Conservation (phyloP, 1,140 invertebrate genomes). For the Drosophila rhopaloa region DNA sequence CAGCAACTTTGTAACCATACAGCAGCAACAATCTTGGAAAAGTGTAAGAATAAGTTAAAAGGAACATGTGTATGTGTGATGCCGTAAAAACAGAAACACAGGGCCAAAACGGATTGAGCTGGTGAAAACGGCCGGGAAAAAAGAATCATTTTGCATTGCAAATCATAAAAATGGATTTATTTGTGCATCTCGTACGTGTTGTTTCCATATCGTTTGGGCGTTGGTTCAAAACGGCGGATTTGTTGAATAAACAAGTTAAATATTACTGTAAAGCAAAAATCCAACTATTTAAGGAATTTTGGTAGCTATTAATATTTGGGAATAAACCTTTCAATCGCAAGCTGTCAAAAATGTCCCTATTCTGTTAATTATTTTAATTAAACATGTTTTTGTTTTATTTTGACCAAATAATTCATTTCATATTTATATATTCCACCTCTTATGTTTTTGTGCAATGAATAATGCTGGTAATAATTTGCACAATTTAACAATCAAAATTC, state of each 20-base stretch:
- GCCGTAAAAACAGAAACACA: conserved; percentile 22
- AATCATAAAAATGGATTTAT: conserved; percentile 65
- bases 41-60: conserved; percentile 32
- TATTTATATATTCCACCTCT: conserved; percentile 2
- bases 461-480: conserved; percentile 43
- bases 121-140: not conserved
- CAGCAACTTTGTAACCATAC: conserved; percentile 34
- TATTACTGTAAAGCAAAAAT: not conserved
- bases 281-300: not conserved
- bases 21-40: conserved; percentile 35
- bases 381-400: not conserved
- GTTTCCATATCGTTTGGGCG: conserved; percentile 5
- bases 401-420: conserved; percentile 13
- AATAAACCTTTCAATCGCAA: not conserved
- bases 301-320: not conserved
- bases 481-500: conserved; percentile 47
- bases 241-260: not conserved
- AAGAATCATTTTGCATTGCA: conserved; percentile 50
- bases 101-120: conserved; percentile 24
- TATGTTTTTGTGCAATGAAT: conserved; percentile 39
- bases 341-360: not conserved
- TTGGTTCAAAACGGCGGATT: not conserved
- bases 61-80: conserved; percentile 26
- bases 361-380: not conserved
- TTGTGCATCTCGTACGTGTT: conserved; percentile 50